Base-by-base conservation (phyloP, 2,113 vertebrate species). In the Phylloscopus trochilus region DNA sequence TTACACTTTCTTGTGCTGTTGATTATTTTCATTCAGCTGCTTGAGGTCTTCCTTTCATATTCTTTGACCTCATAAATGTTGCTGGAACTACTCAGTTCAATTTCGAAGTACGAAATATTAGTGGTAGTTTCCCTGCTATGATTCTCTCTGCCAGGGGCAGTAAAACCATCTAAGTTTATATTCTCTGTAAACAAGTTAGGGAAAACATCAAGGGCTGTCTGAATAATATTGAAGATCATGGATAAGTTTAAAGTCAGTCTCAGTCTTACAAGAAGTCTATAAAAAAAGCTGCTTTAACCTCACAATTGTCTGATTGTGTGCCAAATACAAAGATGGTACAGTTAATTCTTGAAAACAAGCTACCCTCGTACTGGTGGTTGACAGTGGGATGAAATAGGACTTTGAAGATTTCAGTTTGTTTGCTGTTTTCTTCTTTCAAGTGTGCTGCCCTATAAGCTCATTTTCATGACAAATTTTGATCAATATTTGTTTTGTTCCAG, bases 151-250 rank as follows among this genome's bases (percentile, higher is more conserved):
- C 11, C 15, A 37, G 43, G 52, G 20, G 7, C 24, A 68, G 30
- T 69, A 87, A 79, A 83, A 35, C 27, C 7, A 15, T 70, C 2
- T 33, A 78, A 81, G 11, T 67, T 24, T 47, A 75, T 72, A 75
- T 72, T 81, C 28, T 44, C 27, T 76, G 6, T 53, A 49, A 53
- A 30, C 43, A 51, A 78, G 35, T 66, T 46, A 30, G 67, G 66
- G 53, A 44, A 58, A 35, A 55, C 24, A 7, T 24, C 0, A 0
- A 44, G n/a, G 52, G 18, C 24, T 10, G 3, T 58, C 24, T 2
- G 11, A 72, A 18, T 66, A 68, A 30, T 39, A 68, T 30, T 84
- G 74, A 73, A 52, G 62, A 60, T 90, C 10, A 19, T 56, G 47
- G 21, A 49, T 64, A 64, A 39, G 13, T 77, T 84, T 77, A 77